Evolutionary conservation across 2,113 vertebrate species (phyloP), one percentile per base, ranked within the genome.

Genomic region (Anhinga anhinga): DNA sequence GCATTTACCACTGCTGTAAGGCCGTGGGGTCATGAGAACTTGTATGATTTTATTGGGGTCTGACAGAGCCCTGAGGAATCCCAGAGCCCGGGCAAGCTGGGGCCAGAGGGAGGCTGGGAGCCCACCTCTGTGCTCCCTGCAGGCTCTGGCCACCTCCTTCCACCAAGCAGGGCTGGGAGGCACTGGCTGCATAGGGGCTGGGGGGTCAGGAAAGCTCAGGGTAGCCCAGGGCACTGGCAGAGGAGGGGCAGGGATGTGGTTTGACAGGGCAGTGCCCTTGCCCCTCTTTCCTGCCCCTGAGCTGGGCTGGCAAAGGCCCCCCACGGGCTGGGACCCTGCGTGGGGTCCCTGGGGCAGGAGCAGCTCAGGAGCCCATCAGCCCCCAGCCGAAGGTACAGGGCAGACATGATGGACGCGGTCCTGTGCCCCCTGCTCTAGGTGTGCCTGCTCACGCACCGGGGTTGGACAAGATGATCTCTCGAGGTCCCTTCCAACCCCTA

Each of bases 11-110:
- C 55, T 0, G 7, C 92, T 59, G 26, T 10, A 22, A 63, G 82
- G 92, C 90, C 4, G 1, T 61, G 81, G 83, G 94, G 91, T 97
- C 96, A 85, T 93, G 96, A 97, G 94, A 97, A 94, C 69, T 40
- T 45, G 77, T 74, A 63, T 5, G 12, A 42, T 56, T 96, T 95
- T 95, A 96, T 15, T 95, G 86, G 86, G 83, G 83, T 85, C 86
- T 96, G 96, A 93, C 88, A 95, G 72, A 89, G 40, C 58, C 47
- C 70, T 95, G 95, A 97, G 77, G 61, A 92, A 96, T 89, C 84
- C 81, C 97, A 96, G 97, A 97, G 44, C 86, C 9, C 4, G 45
- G 5, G 30, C 8, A 5, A 19, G 50, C 4, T 7, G 3, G 47
- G 49, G 66, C 45, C 70, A 70, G 44, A 63, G 30, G 42, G 65